Base-by-base conservation (phyloP, 2,113 vertebrate species). In the Cinclus cinclus region DNA sequence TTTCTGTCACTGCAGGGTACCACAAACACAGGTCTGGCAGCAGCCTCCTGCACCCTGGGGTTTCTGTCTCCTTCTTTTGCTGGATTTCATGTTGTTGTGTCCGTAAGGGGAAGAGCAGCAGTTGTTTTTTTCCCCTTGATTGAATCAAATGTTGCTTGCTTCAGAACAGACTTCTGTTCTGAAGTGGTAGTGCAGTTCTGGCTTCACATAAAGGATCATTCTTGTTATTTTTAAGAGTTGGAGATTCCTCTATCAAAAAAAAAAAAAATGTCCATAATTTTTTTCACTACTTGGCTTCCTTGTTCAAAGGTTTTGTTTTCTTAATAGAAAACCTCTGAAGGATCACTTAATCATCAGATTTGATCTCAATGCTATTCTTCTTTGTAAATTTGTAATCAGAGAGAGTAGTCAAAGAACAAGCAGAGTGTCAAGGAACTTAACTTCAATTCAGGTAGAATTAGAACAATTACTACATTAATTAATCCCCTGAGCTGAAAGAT, bases 11-110 rank as follows among this genome's bases (percentile, higher is more conserved):
- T 1, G 3, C 49, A 76, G 31, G 30, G 56, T 13, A 39, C 13
- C 33, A 78, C 15, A 55, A 62, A 60, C 0, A 0, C 7, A 23
- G 1, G 0, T 18, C 52, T 8, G 1, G 59, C 17, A 67, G 62
- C 56, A 89, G 20, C 16, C 7, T 81, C 58, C 33, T 35, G 47
- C n/a, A 64, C 19, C 10, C 41, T 60, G 46, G 21, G 70, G 62
- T 46, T 77, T 62, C 49, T 80, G 10, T 46, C n/a, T 80, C 23
- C n/a, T 79, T 85, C 22, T 37, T 35, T 49, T 83, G 46, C 49
- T 56, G 11, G 9, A 46, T 68, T 86, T 80, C 8, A 16, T 37
- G 37, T 10, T 28, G 10, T 17, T 87, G 44, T 73, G n/a, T 25
- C 50, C 5, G 0, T 53, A 56, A 53, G 20, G 12, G 37, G 7